Evolutionary conservation across 2,797 vertebrate species (phyloP).

Genomic region (Alauda arvensis): DNA sequence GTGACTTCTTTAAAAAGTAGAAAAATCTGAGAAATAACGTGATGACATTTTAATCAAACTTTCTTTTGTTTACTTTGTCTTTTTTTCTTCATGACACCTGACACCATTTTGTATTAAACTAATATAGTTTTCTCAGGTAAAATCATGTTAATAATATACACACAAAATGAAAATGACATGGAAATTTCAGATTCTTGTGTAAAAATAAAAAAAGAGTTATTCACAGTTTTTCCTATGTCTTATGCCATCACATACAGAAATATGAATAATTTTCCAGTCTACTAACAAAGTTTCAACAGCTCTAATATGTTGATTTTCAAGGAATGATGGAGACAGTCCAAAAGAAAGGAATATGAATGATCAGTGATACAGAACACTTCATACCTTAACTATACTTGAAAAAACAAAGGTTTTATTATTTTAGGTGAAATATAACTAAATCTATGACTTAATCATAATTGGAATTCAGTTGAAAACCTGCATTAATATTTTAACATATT

Average conservation of each 20-base stretch:
- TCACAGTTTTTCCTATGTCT: neutral
- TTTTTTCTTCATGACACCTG: neutral
- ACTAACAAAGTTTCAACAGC: neutral
- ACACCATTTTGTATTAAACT: neutral
- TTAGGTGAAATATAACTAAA: neutral
- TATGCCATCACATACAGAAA: neutral
- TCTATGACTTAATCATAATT: neutral
- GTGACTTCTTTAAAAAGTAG: neutral
- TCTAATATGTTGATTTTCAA: neutral
- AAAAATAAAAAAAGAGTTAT: neutral
- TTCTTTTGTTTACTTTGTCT: neutral
- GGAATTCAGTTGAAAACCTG: neutral
- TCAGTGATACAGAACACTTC: neutral
- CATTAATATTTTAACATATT: neutral
- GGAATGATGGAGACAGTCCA: neutral
- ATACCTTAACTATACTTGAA: neutral
- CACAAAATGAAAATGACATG: neutral
- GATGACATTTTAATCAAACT: neutral
- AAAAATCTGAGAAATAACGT: neutral
- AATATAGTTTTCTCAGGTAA: neutral
- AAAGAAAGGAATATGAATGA: neutral
- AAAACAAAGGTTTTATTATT: neutral
- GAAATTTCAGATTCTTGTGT: neutral
- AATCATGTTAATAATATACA: neutral
- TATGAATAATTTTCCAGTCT: neutral